Base-by-base conservation (phyloP, 2,797 vertebrate genomes). In the Chiloscyllium punctatum region DNA sequence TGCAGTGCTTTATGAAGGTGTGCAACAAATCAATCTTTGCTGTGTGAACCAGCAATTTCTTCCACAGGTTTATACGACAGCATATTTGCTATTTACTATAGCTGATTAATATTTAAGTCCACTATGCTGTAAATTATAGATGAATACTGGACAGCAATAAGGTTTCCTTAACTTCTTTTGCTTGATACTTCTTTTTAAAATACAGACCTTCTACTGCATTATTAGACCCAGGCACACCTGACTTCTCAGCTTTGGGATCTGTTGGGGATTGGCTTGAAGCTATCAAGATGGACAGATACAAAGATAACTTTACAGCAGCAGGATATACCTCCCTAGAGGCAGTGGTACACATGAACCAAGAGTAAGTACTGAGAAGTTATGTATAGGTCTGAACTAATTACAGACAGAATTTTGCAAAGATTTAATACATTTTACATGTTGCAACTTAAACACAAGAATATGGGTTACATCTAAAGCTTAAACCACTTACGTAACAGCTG, bases 221-320 rank as follows among this genome's bases (percentile, higher is more conserved):
- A 96, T 96, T 99, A 97, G 98, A 99, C 97, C 99, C 99, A 23
- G 98, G 98, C 96, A 99, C 98, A 96, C 98, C 99, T 0, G 98
- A 99, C 96, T 98, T 98, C 96, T 98, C 98, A 1, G 97, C 98
- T 0, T 96, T 98, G 96, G 98, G 98, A 96, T 99, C 99, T 7
- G 99, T 99, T 95, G 98, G 98, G 3, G 99, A 99, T 97, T 99
- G 99, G 99, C 98, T 99, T 96, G 98, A 99, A 97, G 98, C 98
- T 97, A 99, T 99, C 96, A 98, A 99, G 98, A 99, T 99, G 98
- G 99, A 99, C 96, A 98, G 98, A 97, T 99, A 99, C 98, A 98
- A 98, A 96, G 99, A 99, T 97, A 99, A 99, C 98, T 99, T 99
- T 97, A 98, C 98, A 84, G 98, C 98, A 95, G 99, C 98, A 6